These are phyloP conservation scores for Sycophaga agraensis DNA, from an alignment of 1,140 invertebrate genomes.

Conservation along the genomic window DNA sequence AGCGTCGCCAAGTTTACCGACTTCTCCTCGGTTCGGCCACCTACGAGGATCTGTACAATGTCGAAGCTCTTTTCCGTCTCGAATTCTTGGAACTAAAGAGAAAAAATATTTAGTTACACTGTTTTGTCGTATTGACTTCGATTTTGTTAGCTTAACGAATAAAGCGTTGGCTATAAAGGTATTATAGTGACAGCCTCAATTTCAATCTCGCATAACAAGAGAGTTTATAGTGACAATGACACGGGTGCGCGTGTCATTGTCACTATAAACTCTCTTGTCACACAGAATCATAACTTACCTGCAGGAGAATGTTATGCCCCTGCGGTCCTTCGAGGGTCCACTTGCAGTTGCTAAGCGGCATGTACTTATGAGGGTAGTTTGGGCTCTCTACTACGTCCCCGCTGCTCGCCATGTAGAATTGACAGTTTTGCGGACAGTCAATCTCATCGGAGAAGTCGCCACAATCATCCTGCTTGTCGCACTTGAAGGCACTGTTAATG, in stretches of 20 bases:
- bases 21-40: slow-evolving; percentile 92
- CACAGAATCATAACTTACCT: slow-evolving; percentile 56
- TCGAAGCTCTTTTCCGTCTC: slow-evolving; percentile 96
- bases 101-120: background rate
- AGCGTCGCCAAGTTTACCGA: slow-evolving; percentile 87
- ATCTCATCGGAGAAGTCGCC: slow-evolving; percentile 90
- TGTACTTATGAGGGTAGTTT: slow-evolving; percentile 92
- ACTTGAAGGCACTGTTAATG: slow-evolving; percentile 85
- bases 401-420: slow-evolving; percentile 89
- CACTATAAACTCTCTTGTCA: too few species aligned
- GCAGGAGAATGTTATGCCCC: slow-evolving; percentile 88
- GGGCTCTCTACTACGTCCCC: slow-evolving; percentile 94
- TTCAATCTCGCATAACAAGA: too few species aligned
- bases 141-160: background rate
- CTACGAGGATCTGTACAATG: slow-evolving; percentile 92
- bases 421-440: slow-evolving; percentile 83
- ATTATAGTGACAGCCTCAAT: too few species aligned
- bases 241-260: too few species aligned
- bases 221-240: too few species aligned
- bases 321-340: slow-evolving; percentile 96
- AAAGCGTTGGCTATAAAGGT: too few species aligned
- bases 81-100: slow-evolving; percentile 87
- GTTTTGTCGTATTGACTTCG: background rate
- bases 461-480: slow-evolving; percentile 91
- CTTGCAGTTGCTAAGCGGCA: slow-evolving; percentile 87